phyloP scores from a whole-genome alignment of 64 coral and sea anemone genomes.

The Dendrophyllia cribrosa region DNA sequence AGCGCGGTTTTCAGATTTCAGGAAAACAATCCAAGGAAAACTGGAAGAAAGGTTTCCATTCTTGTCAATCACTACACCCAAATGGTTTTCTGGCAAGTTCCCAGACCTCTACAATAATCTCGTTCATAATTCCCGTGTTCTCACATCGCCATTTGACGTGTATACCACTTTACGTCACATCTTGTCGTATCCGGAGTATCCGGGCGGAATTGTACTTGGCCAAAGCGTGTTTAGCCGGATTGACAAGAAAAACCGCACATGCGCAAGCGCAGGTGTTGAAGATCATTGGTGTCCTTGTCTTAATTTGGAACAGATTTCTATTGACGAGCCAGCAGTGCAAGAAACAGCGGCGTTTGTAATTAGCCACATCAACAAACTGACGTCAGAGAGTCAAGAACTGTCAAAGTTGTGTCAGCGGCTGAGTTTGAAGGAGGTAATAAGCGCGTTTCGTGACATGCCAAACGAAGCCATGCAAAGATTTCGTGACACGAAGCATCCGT shows the following conservation, averaged over 20 bases:
- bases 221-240: slow-evolving; percentile 54
- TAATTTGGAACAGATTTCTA: slow-evolving; percentile 19
- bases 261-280: slow-evolving; percentile 45
- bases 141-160: slow-evolving; percentile 60
- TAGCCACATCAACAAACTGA: slow-evolving; percentile 22
- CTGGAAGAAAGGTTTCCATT: slow-evolving; percentile 65
- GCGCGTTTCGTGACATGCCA: slow-evolving; percentile 15
- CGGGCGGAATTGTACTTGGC: neutral
- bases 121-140: slow-evolving; percentile 33
- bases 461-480: slow-evolving; percentile 30
- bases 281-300: slow-evolving; percentile 64
- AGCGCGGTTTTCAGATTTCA: neutral
- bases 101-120: slow-evolving; percentile 22
- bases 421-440: slow-evolving; percentile 14
- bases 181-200: slow-evolving; percentile 38
- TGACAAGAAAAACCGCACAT: slow-evolving; percentile 17
- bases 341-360: neutral
- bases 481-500: neutral
- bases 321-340: neutral
- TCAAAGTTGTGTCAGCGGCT: slow-evolving; percentile 2
- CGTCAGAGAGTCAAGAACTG: no score
- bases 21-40: slow-evolving; percentile 76
- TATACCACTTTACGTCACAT: slow-evolving; percentile 59
- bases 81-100: slow-evolving; percentile 43
- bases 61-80: slow-evolving; percentile 48